Conservation (phyloP, 2,888 invertebrate species). For the Leptopilina syphax region DNA sequence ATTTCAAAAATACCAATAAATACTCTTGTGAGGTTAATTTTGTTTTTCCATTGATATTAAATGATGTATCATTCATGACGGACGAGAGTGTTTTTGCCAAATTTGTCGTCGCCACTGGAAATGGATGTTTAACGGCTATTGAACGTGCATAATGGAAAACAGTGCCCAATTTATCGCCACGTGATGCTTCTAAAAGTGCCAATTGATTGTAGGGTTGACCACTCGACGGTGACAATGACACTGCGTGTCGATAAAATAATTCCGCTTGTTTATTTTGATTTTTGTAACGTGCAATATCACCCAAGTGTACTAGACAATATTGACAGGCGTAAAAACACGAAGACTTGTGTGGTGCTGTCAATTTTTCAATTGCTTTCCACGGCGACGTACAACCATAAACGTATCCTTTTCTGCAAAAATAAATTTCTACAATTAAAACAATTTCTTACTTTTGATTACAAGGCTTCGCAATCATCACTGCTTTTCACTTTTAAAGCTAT, state of each 20-base stretch:
- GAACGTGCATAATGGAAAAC: constrained; percentile 92
- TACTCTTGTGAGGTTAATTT: constrained; percentile 81
- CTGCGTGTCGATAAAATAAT: constrained; percentile 90
- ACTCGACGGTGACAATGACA: constrained; percentile 85
- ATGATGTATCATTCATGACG: constrained; percentile 76
- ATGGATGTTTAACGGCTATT: constrained; percentile 87
- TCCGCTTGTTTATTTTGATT: constrained; percentile 90
- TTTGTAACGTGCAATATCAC: constrained; percentile 90
- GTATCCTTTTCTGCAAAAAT: constrained; percentile 73
- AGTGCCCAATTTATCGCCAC: constrained; percentile 88
- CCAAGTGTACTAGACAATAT: constrained; percentile 92
- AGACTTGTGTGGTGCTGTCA: constrained; percentile 80
- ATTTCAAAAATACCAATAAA: constrained; percentile 80
- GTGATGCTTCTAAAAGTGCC: constrained; percentile 88
- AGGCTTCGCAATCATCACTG: too few relatives aligned
- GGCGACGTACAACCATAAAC: constrained; percentile 76
- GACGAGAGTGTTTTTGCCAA: constrained; percentile 85
- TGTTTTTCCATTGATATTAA: constrained; percentile 74
- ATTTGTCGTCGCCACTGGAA: constrained; percentile 90
- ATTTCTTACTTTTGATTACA: too few relatives aligned
- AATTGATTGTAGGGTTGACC: constrained; percentile 95
- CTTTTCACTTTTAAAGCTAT: too few relatives aligned
- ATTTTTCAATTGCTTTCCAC: constrained; percentile 74
- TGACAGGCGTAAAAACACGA: constrained; percentile 92
- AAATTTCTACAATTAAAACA: neutral